phyloP scores from a whole-genome alignment of 2,888 invertebrate species.

The Apotomis capreana region DNA sequence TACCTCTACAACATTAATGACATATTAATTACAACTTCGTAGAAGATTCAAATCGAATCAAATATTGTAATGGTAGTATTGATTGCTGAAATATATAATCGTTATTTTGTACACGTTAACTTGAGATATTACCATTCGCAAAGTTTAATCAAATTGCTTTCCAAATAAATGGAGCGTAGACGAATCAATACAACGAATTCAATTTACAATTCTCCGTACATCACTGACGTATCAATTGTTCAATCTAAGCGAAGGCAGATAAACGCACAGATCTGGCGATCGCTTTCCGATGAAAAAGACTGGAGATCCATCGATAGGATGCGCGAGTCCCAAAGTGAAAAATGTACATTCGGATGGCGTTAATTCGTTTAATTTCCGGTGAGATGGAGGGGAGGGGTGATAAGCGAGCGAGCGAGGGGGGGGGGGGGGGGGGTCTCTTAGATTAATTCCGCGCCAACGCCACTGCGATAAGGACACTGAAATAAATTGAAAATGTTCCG shows the following conservation, averaged over 20 bases:
- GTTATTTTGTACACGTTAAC: constrained; percentile 62
- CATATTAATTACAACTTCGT: neutral
- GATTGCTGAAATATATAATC: constrained; percentile 5
- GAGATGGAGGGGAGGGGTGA: constrained; percentile 61
- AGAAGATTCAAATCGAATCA: neutral
- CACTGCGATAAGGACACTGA: constrained; percentile 82
- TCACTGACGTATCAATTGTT: constrained; percentile 81
- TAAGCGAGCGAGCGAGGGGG: constrained; percentile 47
- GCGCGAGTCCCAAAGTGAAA: constrained; percentile 81
- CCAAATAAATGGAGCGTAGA: constrained; percentile 76
- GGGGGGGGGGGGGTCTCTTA: constrained; percentile 66
- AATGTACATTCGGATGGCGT: constrained; percentile 84
- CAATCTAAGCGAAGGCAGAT: constrained; percentile 79
- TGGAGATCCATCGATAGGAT: constrained; percentile 79
- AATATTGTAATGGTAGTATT: too few relatives aligned
- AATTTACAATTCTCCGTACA: constrained; percentile 81
- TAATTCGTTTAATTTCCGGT: constrained; percentile 85
- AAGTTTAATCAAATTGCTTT: constrained; percentile 75
- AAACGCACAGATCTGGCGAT: constrained; percentile 78
- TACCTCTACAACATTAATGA: neutral
- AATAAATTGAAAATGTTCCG: constrained; percentile 84
- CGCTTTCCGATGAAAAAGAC: constrained; percentile 78
- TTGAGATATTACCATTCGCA: constrained; percentile 64
- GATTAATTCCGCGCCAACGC: constrained; percentile 82
- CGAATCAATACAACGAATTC: constrained; percentile 79